Conservation (phyloP, 2,113 vertebrate genomes). For the Empidonax traillii region DNA sequence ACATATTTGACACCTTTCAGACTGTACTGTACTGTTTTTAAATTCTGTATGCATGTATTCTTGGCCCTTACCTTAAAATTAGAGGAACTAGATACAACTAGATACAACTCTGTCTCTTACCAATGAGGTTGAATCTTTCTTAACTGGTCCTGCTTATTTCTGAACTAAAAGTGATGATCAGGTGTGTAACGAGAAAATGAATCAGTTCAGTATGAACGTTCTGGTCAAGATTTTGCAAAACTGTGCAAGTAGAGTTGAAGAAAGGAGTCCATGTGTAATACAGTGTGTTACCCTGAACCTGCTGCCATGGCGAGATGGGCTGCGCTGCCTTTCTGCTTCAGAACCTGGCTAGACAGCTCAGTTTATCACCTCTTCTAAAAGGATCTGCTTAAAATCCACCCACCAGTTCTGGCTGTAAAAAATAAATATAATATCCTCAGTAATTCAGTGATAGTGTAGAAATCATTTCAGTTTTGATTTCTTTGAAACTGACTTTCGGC, state of each 20-base stretch:
- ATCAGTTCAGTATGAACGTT: background rate
- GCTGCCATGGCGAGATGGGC: background rate
- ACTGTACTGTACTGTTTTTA: background rate
- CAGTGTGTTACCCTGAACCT: background rate
- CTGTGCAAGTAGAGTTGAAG: background rate
- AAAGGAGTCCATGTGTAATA: background rate
- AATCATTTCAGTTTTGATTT: background rate
- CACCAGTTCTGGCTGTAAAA: background rate
- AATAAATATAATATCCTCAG: background rate
- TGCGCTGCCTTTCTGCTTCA: background rate
- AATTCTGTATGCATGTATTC: background rate
- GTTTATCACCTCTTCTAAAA: background rate
- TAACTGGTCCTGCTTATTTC: background rate
- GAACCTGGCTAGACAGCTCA: background rate
- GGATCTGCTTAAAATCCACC: background rate
- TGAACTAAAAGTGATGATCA: background rate
- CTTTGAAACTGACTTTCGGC: background rate
- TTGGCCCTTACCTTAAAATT: background rate
- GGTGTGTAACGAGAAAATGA: background rate
- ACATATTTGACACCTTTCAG: background rate
- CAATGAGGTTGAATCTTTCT: rapidly evolving
- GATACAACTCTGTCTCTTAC: background rate
- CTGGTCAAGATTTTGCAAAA: background rate
- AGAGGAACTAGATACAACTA: background rate
- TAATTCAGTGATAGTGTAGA: background rate